Evolutionary conservation across 1,140 invertebrate genomes (phyloP), one percentile per base, ranked within the genome.

Genomic region (Monomorium pharaonis): DNA sequence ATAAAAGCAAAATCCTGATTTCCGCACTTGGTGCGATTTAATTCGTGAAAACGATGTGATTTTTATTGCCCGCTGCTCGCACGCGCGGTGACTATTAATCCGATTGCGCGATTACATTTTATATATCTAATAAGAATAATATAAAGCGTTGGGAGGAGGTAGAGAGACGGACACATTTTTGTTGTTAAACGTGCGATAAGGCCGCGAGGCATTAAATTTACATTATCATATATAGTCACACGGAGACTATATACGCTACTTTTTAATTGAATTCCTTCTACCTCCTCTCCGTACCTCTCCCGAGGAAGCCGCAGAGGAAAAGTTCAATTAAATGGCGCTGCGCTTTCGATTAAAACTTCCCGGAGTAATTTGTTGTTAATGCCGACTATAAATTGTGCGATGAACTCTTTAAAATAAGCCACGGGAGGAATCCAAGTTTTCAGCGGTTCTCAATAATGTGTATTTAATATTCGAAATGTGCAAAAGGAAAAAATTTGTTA

Each of bases 181-280:
- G 24, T 81, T 24, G 51, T 3, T 56, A 81, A 67, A 80, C 37
- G 76, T 21, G 18, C 37, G 30, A 67, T 69, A 70, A 80, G 54
- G 18, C 63, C 78, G 14, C 33, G 49, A 42, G 42, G 37, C 54
- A 30, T 83, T 58, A 72, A 58, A 69, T 72, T 74, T 74, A 33
- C 51, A 58, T 83, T 83, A 74, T 27, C 49, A 47, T 56, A 24
- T 58, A 74, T 74, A 83, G 78, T 42, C 24, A 54, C 78, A 24
- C 27, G 16, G 78, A n/a, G n/a, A n/a, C n/a, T n/a, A n/a, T n/a
- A n/a, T n/a, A n/a, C n/a, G n/a, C n/a, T 44, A 81, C 67, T 72
- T 83, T 83, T 83, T 83, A 83, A 83, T 83, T 83, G 78, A 83
- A 83, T 83, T 81, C 78, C 67, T 72, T 37, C 18, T n/a, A n/a